Evolutionary conservation across 2,888 invertebrate species (phyloP), one percentile per base, ranked within the genome.

Genomic region (Neoscelio sp.): DNA sequence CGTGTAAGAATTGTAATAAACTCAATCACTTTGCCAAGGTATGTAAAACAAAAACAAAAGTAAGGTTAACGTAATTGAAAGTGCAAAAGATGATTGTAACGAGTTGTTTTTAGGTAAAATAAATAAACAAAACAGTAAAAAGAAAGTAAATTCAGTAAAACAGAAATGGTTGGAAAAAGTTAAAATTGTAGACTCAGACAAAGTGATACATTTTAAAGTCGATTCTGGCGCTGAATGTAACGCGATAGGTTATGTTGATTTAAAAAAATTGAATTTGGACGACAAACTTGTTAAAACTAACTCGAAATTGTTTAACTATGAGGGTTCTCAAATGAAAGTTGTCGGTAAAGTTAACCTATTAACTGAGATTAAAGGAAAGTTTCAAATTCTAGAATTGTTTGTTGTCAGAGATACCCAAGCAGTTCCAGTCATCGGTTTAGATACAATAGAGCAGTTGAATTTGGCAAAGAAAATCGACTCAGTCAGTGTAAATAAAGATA

Each of bases 391-490:
- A 30, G 65, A 67, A 35, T 52, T 80, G 2, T 26, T 15, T 17
- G 42, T 67, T 28, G 52, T 60, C 10, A 20, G 48, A 1, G 18
- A 38, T 20, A n/a, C 13, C 1, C 13, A 58, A 30, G 46, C 42
- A 4, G 42, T 42, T 42, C 42, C 42, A 12, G 42, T 42, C n/a
- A 8, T 42, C 2, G 42, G 42, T 42, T 42, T 42, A 42, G 42
- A 42, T n/a, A 42, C 42, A 18, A 42, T 42, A 10, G 42, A 74
- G n/a, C n/a, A n/a, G 17, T 42, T 83, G 18, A 62, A 80, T 5
- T 44, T 82, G 12, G 60, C 42, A 10, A 40, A 73, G 56, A 42
- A 38, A 38, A 8, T 38, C 15, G 38, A 38, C n/a, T 38, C 38
- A 38, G n/a, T 38, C 15, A 3, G 0, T 2, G 8, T 17, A 10